Evolutionary conservation across 1,140 invertebrate genomes (phyloP).

Genomic region (Drosophila kurseongensis): DNA sequence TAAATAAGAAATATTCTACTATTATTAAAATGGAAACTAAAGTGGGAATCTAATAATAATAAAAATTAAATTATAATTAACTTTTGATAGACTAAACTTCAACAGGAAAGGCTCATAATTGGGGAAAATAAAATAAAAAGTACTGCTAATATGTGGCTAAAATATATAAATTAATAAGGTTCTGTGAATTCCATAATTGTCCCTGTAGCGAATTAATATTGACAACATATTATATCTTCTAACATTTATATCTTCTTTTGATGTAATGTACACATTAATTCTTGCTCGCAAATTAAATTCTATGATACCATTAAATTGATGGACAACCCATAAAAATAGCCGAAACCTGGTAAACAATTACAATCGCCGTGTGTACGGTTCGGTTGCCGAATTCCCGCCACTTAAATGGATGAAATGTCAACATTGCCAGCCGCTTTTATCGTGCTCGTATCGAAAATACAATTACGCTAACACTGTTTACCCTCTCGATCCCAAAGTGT

Average conservation of each 20-base stretch:
- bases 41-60: no score
- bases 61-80: no score
- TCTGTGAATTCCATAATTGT: no score
- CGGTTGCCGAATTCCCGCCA: constrained; percentile 24
- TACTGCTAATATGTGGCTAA: no score
- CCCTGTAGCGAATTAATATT: no score
- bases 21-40: no score
- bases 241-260: no score
- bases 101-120: no score
- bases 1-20: neutral
- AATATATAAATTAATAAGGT: no score
- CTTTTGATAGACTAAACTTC: no score
- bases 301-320: constrained; percentile 1
- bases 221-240: no score
- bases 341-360: constrained; percentile 3
- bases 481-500: constrained; percentile 5
- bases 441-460: constrained; percentile 21
- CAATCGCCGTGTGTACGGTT: constrained; percentile 29
- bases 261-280: neutral
- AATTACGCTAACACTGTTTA: constrained; percentile 48
- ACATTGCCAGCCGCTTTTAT: constrained; percentile 15
- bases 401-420: constrained; percentile 45
- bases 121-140: neutral
- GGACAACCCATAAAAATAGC: constrained; percentile 1
- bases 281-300: neutral